Evolutionary conservation across 1,140 invertebrate genomes (phyloP), one percentile per base, ranked within the genome.

Genomic region (Drosophila jambulina): DNA sequence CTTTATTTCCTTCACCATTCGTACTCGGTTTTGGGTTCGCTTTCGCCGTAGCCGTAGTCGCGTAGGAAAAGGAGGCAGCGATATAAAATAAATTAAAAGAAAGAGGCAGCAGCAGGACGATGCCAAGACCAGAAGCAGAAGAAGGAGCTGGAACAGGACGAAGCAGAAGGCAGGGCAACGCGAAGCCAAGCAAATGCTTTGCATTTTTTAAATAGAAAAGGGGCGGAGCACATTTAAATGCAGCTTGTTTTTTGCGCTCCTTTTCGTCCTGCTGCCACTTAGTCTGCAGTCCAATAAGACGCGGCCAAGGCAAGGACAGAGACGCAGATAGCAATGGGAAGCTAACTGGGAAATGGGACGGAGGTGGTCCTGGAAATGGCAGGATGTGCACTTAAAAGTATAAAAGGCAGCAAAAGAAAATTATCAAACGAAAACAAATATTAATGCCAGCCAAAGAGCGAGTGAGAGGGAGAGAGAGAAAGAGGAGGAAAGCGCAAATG

Each of bases 361-460:
- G 4, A 32, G 46, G 36, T 9, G 61, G 32, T 34, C 27, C 34
- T 62, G 62, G 9, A 62, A 72, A 45, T 45, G 67, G 53, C 64
- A 78, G 80, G 72, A 82, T 62, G 60, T 90, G 75, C 82, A 90
- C 85, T 85, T 88, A 90, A 90, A 90, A 90, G 84, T 81, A 88
- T 85, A 88, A 88, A 85, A 88, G 82, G 85, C 78, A 90, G 78
- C 81, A 90, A 90, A 84, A 80, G 82, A 90, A 90, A 90, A 90
- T 90, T 90, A 90, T 90, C 86, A 90, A 90, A 90, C 86, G 86
- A 90, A 90, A 90, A 91, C 85, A 90, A 90, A 90, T 90, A 90
- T 90, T 90, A 91, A 90, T 91, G 86, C 49, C 57, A 65, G 43
- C 32, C 53, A 51, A 68, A 42, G 71, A 38, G 61, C 21, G 32